phyloP scores from a whole-genome alignment of 1,140 invertebrate genomes.

The Sipha flava region DNA sequence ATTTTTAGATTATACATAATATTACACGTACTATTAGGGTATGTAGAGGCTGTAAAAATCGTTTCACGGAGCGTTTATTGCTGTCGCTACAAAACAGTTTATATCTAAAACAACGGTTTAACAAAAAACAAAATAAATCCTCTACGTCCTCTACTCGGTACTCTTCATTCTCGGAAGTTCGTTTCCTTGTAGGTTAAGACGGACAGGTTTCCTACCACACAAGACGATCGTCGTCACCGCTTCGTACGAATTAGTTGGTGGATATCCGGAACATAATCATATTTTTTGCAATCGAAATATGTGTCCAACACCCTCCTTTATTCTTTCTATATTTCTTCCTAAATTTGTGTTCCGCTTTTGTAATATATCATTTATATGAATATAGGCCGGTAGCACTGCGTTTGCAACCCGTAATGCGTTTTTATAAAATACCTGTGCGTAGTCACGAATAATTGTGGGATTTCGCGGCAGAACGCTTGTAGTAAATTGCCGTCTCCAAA shows the following conservation, averaged over 20 bases:
- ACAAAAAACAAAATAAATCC: background rate
- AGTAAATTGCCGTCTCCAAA: background rate
- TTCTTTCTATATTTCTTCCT: no score
- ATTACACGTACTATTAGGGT: no score
- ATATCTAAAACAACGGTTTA: background rate
- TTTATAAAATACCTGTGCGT: no score
- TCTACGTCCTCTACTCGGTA: background rate
- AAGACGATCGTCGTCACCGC: background rate
- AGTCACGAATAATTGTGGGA: no score
- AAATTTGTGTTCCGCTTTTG: no score
- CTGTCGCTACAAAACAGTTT: background rate
- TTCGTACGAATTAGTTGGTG: background rate
- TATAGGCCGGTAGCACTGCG: no score
- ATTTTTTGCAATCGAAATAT: background rate
- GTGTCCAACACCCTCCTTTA: no score
- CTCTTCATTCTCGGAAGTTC: background rate
- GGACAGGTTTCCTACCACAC: background rate
- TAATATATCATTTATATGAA: no score
- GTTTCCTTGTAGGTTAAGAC: background rate
- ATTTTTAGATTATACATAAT: conserved; percentile 10
- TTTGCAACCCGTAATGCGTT: no score
- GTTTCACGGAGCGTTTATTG: background rate
- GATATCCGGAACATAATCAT: background rate
- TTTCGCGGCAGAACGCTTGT: no score
- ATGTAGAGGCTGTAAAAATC: background rate